phyloP scores from a whole-genome alignment of 2,888 invertebrate genomes.

The Arenicola marina region DNA sequence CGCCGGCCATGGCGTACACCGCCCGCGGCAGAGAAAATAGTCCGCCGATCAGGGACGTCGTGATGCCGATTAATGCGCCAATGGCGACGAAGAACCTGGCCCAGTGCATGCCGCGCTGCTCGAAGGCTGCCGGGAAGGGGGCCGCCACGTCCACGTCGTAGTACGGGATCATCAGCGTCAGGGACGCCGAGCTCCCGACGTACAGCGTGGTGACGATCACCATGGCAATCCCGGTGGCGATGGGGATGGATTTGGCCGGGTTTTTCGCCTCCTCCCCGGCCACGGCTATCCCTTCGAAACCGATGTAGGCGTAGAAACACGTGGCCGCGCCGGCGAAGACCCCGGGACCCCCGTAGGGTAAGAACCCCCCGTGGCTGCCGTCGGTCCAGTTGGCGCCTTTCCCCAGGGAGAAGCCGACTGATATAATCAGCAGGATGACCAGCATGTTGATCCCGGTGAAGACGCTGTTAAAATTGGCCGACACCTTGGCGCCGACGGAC shows the following conservation, averaged over 20 bases:
- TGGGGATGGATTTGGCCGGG: conserved; percentile 56
- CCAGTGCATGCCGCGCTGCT: conserved; percentile 42
- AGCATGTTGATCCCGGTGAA: conserved; percentile 54
- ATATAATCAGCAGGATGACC: conserved; percentile 56
- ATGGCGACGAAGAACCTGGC: conserved; percentile 46
- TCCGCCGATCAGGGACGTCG: conserved; percentile 69
- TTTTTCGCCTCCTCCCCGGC: conserved; percentile 61
- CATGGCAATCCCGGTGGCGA: conserved; percentile 52
- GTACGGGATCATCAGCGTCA: conserved; percentile 55
- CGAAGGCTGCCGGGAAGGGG: conserved; percentile 52
- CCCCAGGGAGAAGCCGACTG: conserved; percentile 81
- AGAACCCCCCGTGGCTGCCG: conserved; percentile 43
- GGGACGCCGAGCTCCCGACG: conserved; percentile 45
- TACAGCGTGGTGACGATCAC: conserved; percentile 51
- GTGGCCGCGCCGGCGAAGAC: conserved; percentile 60
- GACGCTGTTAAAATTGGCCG: conserved; percentile 57
- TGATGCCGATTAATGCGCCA: conserved; percentile 49
- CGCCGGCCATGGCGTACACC: conserved; percentile 87
- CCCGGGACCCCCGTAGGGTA: conserved; percentile 48
- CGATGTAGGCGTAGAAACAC: conserved; percentile 62
- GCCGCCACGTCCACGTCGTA: conserved; percentile 43
- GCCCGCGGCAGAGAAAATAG: conserved; percentile 83
- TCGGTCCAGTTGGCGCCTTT: conserved; percentile 79
- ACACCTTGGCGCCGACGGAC: conserved; percentile 40
- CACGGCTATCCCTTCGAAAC: conserved; percentile 60